phyloP scores from a whole-genome alignment of 1,140 invertebrate genomes.

The Venturia canescens region DNA sequence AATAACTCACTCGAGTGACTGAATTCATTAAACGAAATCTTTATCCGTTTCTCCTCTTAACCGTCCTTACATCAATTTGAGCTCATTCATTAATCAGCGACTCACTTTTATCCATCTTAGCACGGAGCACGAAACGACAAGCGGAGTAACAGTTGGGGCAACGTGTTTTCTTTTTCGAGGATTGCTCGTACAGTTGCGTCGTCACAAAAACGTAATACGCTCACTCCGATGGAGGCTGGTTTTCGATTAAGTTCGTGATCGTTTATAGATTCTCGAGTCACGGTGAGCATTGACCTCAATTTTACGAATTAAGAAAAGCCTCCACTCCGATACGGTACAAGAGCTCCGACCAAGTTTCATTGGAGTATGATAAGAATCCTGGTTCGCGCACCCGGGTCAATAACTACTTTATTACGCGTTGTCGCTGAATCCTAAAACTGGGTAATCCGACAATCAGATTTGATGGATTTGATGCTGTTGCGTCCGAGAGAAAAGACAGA shows the following conservation, averaged over 20 bases:
- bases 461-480: not conserved
- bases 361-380: not conserved
- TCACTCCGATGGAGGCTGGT: not conserved
- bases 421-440: not conserved
- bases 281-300: not conserved
- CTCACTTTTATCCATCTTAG: slow-evolving; percentile 5
- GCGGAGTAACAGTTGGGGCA: not conserved
- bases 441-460: not conserved
- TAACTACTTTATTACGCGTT: not conserved
- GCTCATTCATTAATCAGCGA: slow-evolving; percentile 31
- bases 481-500: slow-evolving; percentile 14
- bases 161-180: not conserved
- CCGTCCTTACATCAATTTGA: slow-evolving; percentile 20
- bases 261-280: too few relatives aligned
- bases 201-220: too few relatives aligned
- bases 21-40: slow-evolving; percentile 42
- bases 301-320: not conserved
- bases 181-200: too few relatives aligned
- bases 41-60: not conserved
- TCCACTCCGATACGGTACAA: not conserved
- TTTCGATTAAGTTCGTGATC: not conserved
- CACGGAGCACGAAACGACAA: not conserved
- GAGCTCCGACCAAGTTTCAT: not conserved
- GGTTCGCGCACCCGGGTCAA: not conserved
- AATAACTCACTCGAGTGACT: slow-evolving; percentile 38